phyloP scores from a whole-genome alignment of 2,888 invertebrate genomes.

The Schizaphis graminum region DNA sequence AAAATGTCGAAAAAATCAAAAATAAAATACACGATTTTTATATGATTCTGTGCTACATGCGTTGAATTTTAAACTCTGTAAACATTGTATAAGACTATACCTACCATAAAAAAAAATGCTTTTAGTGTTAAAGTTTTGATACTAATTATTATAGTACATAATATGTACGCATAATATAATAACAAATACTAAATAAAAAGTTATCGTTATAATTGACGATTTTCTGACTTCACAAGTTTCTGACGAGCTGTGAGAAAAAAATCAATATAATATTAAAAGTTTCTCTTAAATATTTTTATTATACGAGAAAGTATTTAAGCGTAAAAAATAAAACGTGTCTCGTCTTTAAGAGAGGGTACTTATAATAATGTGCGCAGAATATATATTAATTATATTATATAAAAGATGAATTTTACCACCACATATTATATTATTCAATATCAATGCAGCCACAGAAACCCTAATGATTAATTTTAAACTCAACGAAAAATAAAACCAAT shows the following conservation, averaged over 20 bases:
- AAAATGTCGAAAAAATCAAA: too few relatives aligned
- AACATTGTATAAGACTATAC: not conserved
- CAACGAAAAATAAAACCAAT: not conserved
- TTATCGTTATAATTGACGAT: not conserved
- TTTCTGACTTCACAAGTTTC: not conserved
- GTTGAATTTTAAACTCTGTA: not conserved
- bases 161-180: not conserved
- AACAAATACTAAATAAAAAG: not conserved
- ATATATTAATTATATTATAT: slow-evolving; percentile 2
- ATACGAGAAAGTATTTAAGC: not conserved
- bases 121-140: not conserved
- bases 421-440: not conserved
- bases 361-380: not conserved
- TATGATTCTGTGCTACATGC: not conserved
- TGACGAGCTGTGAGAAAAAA: not conserved
- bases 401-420: slow-evolving; percentile 20
- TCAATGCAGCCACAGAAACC: not conserved
- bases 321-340: slow-evolving; percentile 18
- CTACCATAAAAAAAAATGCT: not conserved
- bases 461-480: slow-evolving; percentile 34
- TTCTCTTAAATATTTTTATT: not conserved
- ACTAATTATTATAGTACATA: not conserved
- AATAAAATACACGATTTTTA: too few relatives aligned
- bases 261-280: not conserved
- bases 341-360: slow-evolving; percentile 15